Evolutionary conservation across 2,797 vertebrate species (phyloP).

Genomic region (Coranthus polyacanthus): DNA sequence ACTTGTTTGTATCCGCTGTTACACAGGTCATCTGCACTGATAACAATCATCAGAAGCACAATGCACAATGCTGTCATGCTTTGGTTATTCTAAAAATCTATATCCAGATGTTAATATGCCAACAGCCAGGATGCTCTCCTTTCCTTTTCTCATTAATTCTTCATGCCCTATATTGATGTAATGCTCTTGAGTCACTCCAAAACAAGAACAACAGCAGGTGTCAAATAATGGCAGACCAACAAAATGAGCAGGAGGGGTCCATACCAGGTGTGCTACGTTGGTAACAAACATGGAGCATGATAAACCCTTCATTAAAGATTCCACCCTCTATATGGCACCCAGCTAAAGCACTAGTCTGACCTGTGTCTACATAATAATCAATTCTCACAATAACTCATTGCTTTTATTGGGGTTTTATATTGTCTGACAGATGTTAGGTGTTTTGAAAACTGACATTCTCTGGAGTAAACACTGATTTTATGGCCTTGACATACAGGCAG

Average conservation of each 20-base stretch:
- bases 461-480: slow-evolving; percentile 50
- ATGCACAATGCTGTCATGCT: slow-evolving; percentile 68
- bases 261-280: slow-evolving; percentile 84
- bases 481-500: slow-evolving; percentile 34
- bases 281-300: slow-evolving; percentile 66
- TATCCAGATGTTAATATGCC: slow-evolving; percentile 77
- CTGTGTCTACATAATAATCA: slow-evolving; percentile 63
- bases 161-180: slow-evolving; percentile 71
- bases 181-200: slow-evolving; percentile 76
- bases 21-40: slow-evolving; percentile 59
- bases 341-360: slow-evolving; percentile 57
- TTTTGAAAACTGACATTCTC: slow-evolving; percentile 61
- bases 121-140: slow-evolving; percentile 64
- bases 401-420: slow-evolving; percentile 65
- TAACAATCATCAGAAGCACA: slow-evolving; percentile 79
- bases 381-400: slow-evolving; percentile 62
- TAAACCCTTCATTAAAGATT: slow-evolving; percentile 87
- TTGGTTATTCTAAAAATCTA: slow-evolving; percentile 63
- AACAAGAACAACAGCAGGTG: slow-evolving; percentile 81
- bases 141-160: slow-evolving; percentile 81
- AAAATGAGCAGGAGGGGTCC: slow-evolving; percentile 58
- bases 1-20: slow-evolving; percentile 48
- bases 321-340: slow-evolving; percentile 66
- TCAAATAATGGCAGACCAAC: slow-evolving; percentile 77
- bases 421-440: slow-evolving; percentile 51